Percentiles rank a stretch among this genome's conserved stretches.
phyloP scores from a whole-genome alignment of 2,888 invertebrate genomes.

The Orthosia gothica region DNA sequence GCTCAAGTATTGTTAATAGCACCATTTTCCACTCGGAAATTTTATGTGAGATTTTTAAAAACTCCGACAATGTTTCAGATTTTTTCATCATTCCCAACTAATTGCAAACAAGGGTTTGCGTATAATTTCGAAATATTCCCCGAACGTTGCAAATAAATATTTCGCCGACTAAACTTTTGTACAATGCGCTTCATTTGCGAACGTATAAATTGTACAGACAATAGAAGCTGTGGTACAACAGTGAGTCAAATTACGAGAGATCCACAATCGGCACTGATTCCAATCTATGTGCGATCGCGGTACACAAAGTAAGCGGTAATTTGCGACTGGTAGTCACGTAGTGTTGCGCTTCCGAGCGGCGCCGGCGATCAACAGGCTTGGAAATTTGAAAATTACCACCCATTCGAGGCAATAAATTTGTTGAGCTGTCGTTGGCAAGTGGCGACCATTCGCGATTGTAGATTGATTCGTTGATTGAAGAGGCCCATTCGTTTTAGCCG shows the following conservation, averaged over 20 bases:
- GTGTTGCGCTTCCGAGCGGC: constrained; percentile 72
- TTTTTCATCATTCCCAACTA: constrained; percentile 48
- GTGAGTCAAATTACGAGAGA: constrained; percentile 63
- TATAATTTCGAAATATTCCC: constrained; percentile 43
- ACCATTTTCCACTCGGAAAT: constrained; percentile 63
- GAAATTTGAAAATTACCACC: constrained; percentile 89
- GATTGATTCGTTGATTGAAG: constrained; percentile 92
- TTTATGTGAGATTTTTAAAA: constrained; percentile 52
- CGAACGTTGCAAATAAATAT: constrained; percentile 50
- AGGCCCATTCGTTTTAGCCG: constrained; percentile 89
- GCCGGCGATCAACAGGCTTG: constrained; percentile 86
- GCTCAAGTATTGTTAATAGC: constrained; percentile 80
- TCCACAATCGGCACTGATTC: constrained; percentile 67
- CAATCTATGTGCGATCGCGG: constrained; percentile 67
- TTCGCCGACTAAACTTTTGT: constrained; percentile 52
- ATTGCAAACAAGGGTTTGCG: constrained; percentile 49
- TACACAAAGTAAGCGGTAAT: constrained; percentile 75
- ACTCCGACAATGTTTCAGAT: constrained; percentile 50
- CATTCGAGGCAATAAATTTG: constrained; percentile 89
- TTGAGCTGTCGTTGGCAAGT: constrained; percentile 90
- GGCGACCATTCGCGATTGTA: constrained; percentile 89
- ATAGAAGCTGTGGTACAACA: constrained; percentile 57
- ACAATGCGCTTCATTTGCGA: constrained; percentile 61
- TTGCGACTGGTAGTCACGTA: constrained; percentile 70
- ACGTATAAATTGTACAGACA: constrained; percentile 60